Evolutionary conservation across 2,888 invertebrate genomes (phyloP).

Genomic region (Philopedon plagiatum): DNA sequence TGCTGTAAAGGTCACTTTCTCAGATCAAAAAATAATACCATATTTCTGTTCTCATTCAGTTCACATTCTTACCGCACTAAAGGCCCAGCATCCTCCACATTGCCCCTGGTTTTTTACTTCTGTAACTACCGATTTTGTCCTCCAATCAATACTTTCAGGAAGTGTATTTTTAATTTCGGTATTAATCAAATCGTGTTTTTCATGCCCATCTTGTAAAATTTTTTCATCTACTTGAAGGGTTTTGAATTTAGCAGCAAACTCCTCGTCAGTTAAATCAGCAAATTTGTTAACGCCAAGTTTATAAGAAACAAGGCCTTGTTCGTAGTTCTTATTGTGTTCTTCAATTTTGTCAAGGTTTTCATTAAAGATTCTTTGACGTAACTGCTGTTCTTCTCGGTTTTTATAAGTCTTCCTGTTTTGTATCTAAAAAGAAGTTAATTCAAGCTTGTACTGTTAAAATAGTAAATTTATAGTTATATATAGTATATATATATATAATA

Average conservation of each 20-base stretch:
- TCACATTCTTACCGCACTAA: slow-evolving; percentile 31
- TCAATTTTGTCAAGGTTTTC: slow-evolving; percentile 48
- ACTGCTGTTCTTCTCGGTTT: background rate
- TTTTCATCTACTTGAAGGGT: background rate
- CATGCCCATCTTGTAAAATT: background rate
- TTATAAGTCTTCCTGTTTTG: slow-evolving; percentile 23
- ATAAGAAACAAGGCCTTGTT: slow-evolving; percentile 46
- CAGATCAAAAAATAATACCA: too few species aligned
- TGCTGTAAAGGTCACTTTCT: too few species aligned
- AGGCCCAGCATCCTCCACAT: slow-evolving; percentile 52
- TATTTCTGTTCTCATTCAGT: too few species aligned
- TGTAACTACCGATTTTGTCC: slow-evolving; percentile 52
- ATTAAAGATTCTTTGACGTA: slow-evolving; percentile 42
- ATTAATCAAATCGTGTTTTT: background rate
- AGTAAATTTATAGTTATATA: too few species aligned
- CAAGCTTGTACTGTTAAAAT: too few species aligned
- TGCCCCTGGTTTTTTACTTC: slow-evolving; percentile 53
- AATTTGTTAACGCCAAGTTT: slow-evolving; percentile 47
- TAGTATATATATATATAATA: too few species aligned
- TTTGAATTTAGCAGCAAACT: slow-evolving; percentile 33
- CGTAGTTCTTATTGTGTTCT: slow-evolving; percentile 51
- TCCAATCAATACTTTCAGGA: slow-evolving; percentile 54
- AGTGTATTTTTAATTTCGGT: background rate
- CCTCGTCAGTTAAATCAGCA: slow-evolving; percentile 50
- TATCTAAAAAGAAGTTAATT: slow-evolving; percentile 27